These are phyloP conservation scores for Rhagoletis zephyria DNA, from an alignment of 1,140 invertebrate species.

Conservation along the genomic window DNA sequence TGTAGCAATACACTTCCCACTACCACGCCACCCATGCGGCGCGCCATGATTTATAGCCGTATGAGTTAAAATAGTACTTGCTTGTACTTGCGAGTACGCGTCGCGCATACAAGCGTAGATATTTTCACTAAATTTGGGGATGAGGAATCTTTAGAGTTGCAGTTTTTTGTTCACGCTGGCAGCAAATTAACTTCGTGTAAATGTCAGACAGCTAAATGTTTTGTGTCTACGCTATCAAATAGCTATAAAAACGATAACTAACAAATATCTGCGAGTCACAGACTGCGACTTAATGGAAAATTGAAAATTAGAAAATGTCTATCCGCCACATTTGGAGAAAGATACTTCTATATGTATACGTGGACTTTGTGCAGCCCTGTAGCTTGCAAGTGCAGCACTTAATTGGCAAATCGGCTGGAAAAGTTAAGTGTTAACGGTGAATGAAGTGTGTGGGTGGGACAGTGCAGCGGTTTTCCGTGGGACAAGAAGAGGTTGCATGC, in stretches of 20 bases:
- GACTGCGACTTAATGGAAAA: background rate
- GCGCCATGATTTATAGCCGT: slow-evolving; percentile 18
- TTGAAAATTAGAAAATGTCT: slow-evolving; percentile 33
- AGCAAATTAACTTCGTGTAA: slow-evolving; percentile 1
- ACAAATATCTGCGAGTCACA: background rate
- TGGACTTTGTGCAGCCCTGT: background rate
- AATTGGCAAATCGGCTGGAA: slow-evolving; percentile 34
- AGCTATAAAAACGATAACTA: slow-evolving; percentile 23
- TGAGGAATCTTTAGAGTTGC: background rate
- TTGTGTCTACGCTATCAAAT: background rate
- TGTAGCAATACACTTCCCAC: slow-evolving; percentile 1
- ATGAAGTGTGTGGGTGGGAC: background rate
- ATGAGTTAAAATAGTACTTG: background rate
- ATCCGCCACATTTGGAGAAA: background rate
- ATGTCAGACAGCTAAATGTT: background rate
- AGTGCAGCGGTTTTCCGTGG: background rate
- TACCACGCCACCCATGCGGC: background rate
- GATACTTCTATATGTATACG: background rate
- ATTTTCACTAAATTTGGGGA: background rate
- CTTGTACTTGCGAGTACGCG: background rate
- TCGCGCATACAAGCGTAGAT: background rate
- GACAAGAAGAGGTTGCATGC: background rate
- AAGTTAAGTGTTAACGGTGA: background rate
- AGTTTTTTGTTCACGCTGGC: background rate
- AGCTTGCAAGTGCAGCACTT: slow-evolving; percentile 15